Evolutionary conservation across 2,888 invertebrate genomes (phyloP).

Genomic region (Caenorhabditis sp.): DNA sequence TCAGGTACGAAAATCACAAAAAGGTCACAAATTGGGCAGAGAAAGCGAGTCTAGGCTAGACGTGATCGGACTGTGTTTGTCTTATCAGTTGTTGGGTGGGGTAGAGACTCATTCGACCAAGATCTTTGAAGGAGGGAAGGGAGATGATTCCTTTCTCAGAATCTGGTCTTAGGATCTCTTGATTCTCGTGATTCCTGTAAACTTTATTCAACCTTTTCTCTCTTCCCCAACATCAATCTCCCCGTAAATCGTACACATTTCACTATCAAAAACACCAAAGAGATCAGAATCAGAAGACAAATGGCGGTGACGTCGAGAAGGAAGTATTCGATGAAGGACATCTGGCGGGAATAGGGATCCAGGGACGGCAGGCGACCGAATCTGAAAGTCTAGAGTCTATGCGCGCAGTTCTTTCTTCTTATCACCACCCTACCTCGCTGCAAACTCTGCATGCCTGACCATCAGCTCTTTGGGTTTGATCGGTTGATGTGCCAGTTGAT

Average conservation of each 20-base stretch:
- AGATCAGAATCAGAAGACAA: slow-evolving; percentile 6
- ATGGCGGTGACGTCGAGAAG: slow-evolving; percentile 43
- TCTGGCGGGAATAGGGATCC: slow-evolving; percentile 44
- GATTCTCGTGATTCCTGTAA: too few species aligned
- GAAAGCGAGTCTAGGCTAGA: background rate
- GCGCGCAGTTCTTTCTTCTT: background rate
- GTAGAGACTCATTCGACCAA: too few species aligned
- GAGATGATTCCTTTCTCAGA: too few species aligned
- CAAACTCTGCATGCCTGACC: slow-evolving; percentile 13
- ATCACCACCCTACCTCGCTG: background rate
- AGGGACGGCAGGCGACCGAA: slow-evolving; percentile 44
- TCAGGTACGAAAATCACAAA: background rate
- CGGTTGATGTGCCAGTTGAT: background rate
- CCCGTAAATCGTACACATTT: background rate
- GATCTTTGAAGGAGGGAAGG: too few species aligned
- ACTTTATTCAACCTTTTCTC: too few species aligned
- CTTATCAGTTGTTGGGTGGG: background rate
- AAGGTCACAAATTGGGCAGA: background rate
- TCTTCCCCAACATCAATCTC: background rate
- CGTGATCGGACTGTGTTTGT: background rate
- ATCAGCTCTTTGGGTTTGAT: slow-evolving; percentile 6
- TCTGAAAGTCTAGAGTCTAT: too few species aligned
- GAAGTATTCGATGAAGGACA: slow-evolving; percentile 50
- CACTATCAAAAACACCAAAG: background rate
- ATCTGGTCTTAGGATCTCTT: too few species aligned